Conservation (phyloP, 2,888 invertebrate genomes). For the Chesias legatella region DNA sequence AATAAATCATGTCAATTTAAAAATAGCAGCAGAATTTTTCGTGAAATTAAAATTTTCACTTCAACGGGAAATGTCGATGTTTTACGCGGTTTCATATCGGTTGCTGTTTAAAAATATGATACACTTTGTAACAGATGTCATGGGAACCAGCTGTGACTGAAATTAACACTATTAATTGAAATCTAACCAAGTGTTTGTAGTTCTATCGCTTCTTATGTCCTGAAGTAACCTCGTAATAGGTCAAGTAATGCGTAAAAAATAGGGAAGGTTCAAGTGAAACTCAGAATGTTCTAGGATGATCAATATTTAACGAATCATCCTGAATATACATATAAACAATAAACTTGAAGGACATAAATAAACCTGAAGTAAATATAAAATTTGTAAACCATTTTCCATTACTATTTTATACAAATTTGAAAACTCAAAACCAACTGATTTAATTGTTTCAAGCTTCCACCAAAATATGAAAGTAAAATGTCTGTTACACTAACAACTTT, state of each 20-base stretch:
- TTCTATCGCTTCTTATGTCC: no score
- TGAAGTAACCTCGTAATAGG: no score
- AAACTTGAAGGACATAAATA: no score
- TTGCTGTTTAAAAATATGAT: conserved; percentile 49
- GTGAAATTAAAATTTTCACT: conserved; percentile 64
- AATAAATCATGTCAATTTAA: conserved; percentile 70
- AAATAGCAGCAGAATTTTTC: conserved; percentile 56
- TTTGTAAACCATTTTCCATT: no score
- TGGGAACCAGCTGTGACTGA: conserved; percentile 31
- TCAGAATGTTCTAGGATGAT: no score
- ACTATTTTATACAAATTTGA: no score
- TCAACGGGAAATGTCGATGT: conserved; percentile 58
- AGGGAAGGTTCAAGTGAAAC: no score
- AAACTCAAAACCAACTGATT: conserved; percentile 27
- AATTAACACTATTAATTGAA: conserved; percentile 22
- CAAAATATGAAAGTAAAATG: conserved; percentile 52
- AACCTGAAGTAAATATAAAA: no score
- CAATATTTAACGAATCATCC: no score
- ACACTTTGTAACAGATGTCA: conserved; percentile 45
- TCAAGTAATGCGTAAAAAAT: no score
- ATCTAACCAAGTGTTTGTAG: conserved; percentile 18
- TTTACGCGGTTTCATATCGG: conserved; percentile 62
- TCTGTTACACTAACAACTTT: conserved; percentile 50
- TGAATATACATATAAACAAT: no score
- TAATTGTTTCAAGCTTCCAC: conserved; percentile 46